These are phyloP conservation scores for Drosophila paranaensis DNA, from an alignment of 2,888 invertebrate genomes.

Conservation along the genomic window DNA sequence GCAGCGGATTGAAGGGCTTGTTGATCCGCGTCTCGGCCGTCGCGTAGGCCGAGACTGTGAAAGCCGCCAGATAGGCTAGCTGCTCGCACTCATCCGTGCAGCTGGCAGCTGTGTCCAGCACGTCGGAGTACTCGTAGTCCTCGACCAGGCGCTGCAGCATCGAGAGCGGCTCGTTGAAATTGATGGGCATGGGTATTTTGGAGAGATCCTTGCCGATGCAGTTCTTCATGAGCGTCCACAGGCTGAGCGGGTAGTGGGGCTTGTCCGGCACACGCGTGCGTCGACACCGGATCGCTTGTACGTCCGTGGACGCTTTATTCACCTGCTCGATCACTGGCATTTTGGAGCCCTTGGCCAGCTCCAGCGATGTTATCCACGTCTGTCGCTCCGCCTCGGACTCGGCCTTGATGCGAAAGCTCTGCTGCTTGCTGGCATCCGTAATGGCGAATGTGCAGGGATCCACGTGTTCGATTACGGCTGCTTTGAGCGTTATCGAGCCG, in stretches of 20 bases:
- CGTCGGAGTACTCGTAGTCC: conserved; percentile 98
- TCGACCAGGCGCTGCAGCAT: conserved; percentile 98
- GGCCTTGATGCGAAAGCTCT: conserved; percentile 94
- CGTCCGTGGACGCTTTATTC: conserved; percentile 83
- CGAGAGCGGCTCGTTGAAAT: conserved; percentile 99
- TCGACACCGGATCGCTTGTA: conserved; percentile 84
- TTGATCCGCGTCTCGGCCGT: conserved; percentile 94
- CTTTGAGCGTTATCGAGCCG: conserved; percentile 97
- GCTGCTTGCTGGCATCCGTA: conserved; percentile 98
- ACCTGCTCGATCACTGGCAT: conserved; percentile 88
- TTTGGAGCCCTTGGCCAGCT: conserved; percentile 92
- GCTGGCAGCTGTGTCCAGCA: conserved; percentile 94
- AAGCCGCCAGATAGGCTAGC: conserved; percentile 97
- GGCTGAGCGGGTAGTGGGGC: conserved; percentile 96
- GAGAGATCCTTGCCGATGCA: conserved; percentile 99
- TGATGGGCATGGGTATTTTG: conserved; percentile 99
- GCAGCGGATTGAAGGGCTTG: conserved; percentile 98
- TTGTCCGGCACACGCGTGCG: conserved; percentile 95
- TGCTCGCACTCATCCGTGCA: conserved; percentile 96
- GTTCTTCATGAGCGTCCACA: conserved; percentile 99
- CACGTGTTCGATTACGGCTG: conserved; percentile 96
- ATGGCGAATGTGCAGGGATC: conserved; percentile 98
- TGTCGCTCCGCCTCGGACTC: conserved; percentile 97
- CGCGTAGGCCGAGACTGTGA: conserved; percentile 97
- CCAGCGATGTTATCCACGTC: conserved; percentile 98